Base-by-base conservation (phyloP, 1,140 invertebrate species). In the Thalassaphorura encarpata region DNA sequence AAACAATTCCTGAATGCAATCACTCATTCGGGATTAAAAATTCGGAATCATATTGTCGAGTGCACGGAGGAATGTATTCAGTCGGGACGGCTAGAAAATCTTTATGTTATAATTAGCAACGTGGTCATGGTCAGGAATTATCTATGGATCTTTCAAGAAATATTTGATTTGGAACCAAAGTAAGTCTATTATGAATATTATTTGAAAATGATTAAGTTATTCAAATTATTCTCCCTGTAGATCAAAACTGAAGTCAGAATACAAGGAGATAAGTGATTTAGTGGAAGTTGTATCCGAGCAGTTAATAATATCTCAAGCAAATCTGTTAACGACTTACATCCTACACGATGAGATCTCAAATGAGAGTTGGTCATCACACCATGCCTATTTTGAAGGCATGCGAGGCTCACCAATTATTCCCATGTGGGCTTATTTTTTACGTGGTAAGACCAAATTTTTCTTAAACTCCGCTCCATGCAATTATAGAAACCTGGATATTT, bases 391-490 rank as follows among this genome's bases (percentile, higher is more conserved):
- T 61, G 83, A 84, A 68, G 80, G 76, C 8, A 82, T 85, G 63
- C 70, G 81, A 27, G 83, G 82, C 1, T 85, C 84, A 1, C 85
- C 84, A 41, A 79, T 81, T 3, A 76, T 88, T 45, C 85, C 87
- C 69, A 87, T 87, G 78, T 89, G 85, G 85, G 84, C 83, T 81
- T 73, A 87, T 3, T 88, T 88, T 66, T 85, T 89, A 80, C 78
- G 85, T 74, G 83, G 85, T 81, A 68, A 28, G 16, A 15, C 5
- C n/a, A n/a, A n/a, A n/a, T n/a, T n/a, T n/a, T n/a, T n/a, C n/a
- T n/a, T n/a, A 36, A 15, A 15, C 24, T 51, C 33, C 8, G 21
- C 4, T 39, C 4, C 15, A 19, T 18, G n/a, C 4, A 52, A 15
- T 52, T 21, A 29, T 36, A n/a, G n/a, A n/a, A n/a, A n/a, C 8